Evolutionary conservation across 2,888 invertebrate species (phyloP).

Genomic region (Pyrocoelia pectoralis): DNA sequence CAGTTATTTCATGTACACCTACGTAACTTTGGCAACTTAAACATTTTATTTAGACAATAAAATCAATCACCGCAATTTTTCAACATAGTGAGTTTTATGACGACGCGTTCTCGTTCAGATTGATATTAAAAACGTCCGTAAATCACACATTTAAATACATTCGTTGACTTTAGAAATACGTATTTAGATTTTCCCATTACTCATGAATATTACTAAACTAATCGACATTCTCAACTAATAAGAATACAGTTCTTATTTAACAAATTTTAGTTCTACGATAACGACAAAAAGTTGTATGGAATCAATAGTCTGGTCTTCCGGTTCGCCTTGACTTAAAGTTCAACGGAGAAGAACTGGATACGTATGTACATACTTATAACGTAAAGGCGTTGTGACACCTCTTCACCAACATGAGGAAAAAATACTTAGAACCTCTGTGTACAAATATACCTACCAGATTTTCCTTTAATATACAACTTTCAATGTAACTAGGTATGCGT

Average conservation of each 20-base stretch:
- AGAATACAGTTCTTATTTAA: background rate
- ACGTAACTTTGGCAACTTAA: no score
- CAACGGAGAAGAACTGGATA: constrained; percentile 39
- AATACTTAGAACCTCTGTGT: constrained; percentile 18
- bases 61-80: no score
- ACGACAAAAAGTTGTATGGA: background rate
- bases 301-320: constrained; percentile 41
- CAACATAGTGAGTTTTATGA: no score
- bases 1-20: no score
- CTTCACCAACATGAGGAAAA: no score
- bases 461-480: background rate
- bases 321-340: constrained; percentile 53
- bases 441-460: no score
- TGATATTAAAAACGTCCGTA: no score
- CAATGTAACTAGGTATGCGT: background rate
- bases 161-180: no score
- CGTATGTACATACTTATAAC: constrained; percentile 22
- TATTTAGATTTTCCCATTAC: no score
- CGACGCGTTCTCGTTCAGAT: no score
- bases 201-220: background rate
- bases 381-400: constrained; percentile 30
- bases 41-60: no score
- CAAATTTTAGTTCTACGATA: background rate
- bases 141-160: no score
- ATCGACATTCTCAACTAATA: background rate